Conservation (phyloP, 2,797 vertebrate genomes). For the Lutjanus argentimaculatus region DNA sequence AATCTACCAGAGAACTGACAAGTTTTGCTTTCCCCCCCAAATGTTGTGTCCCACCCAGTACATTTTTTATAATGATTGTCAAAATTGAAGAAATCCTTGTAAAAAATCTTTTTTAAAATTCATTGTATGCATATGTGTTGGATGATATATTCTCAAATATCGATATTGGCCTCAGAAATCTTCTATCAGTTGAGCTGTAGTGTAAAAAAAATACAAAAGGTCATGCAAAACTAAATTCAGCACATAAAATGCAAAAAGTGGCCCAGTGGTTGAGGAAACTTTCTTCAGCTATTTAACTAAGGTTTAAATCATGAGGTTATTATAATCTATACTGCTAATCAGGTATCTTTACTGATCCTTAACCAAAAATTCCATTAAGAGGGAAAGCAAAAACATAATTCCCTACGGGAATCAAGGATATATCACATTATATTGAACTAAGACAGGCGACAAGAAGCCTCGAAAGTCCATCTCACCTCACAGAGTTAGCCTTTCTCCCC, state of each 20-base stretch:
- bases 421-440: background rate
- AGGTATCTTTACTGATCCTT: background rate
- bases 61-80: no score
- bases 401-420: background rate
- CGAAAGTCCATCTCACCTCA: constrained; percentile 84
- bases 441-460: background rate
- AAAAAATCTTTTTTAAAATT: no score
- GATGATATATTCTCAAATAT: no score
- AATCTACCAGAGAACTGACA: no score
- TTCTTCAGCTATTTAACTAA: background rate
- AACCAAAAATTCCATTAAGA: background rate
- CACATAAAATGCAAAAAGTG: background rate
- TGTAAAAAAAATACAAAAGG: background rate
- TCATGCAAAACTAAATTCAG: background rate
- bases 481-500: constrained; percentile 86
- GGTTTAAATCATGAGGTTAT: background rate
- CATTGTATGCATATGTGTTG: no score
- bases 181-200: background rate
- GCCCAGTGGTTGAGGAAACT: background rate
- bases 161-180: no score
- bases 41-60: no score
- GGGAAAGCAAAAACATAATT: background rate
- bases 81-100: no score
- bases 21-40: no score
- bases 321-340: no score